These are phyloP conservation scores for Dysdera silvatica DNA, from an alignment of 1,140 invertebrate species.

Conservation along the genomic window DNA sequence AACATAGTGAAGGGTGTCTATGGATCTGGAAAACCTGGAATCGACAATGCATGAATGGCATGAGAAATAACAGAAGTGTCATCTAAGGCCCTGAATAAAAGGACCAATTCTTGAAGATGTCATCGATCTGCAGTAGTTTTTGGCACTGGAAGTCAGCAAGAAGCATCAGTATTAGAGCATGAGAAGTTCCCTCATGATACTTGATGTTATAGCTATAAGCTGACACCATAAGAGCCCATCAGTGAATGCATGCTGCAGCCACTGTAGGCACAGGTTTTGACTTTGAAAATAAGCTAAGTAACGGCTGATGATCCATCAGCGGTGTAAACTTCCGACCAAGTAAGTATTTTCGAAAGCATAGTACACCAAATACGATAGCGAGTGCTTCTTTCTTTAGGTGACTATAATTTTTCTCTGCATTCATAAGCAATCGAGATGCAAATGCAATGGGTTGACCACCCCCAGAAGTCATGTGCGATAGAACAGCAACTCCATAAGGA, in stretches of 20 bases:
- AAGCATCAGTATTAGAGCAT: conserved; percentile 34
- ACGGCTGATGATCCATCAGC: conserved; percentile 48
- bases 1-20: too few relatives aligned
- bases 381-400: conserved; percentile 51
- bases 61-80: conserved; percentile 9
- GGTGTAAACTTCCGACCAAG: conserved; percentile 47
- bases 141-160: conserved; percentile 35
- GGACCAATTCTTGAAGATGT: background rate
- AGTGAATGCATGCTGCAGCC: conserved; percentile 39
- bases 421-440: conserved; percentile 44
- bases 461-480: conserved; percentile 43
- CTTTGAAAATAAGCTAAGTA: conserved; percentile 45
- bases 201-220: conserved; percentile 41
- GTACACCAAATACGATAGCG: conserved; percentile 49
- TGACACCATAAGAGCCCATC: conserved; percentile 40
- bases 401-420: conserved; percentile 46
- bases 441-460: conserved; percentile 45
- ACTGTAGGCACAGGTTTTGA: conserved; percentile 36
- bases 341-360: conserved; percentile 50
- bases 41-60: too few relatives aligned
- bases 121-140: too few relatives aligned
- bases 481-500: conserved; percentile 43
- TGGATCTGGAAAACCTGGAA: too few relatives aligned
- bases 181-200: conserved; percentile 33
- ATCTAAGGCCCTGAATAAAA: conserved; percentile 3